Conservation (phyloP, 1,140 invertebrate genomes). For the Drosophila nannoptera region DNA sequence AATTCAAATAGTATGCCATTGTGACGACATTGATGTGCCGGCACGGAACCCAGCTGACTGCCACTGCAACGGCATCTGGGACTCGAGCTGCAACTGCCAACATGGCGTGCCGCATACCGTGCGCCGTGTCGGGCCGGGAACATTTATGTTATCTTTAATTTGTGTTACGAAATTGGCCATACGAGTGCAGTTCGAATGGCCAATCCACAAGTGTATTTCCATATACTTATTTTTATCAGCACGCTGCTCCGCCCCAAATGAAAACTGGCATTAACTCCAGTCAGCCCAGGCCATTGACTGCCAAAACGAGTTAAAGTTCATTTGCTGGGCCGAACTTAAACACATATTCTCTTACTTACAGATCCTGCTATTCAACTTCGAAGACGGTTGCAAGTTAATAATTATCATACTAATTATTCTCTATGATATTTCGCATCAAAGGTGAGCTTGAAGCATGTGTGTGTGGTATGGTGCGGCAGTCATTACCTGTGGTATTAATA, state of each 20-base stretch:
- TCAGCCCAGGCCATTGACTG: conserved; percentile 13
- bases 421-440: no score
- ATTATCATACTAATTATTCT: no score
- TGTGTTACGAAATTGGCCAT: conserved; percentile 70
- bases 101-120: conserved; percentile 42
- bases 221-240: conserved; percentile 50
- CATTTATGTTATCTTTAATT: conserved; percentile 77
- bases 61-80: conserved; percentile 15
- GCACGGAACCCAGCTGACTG: conserved; percentile 58
- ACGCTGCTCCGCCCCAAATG: conserved; percentile 31
- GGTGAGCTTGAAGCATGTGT: no score
- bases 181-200: conserved; percentile 67
- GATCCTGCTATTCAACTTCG: no score
- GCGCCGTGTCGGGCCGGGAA: conserved; percentile 49
- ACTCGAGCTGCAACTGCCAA: conserved; percentile 16
- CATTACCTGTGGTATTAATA: no score
- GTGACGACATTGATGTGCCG: conserved; percentile 69
- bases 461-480: no score
- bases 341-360: no score
- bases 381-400: no score
- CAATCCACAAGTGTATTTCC: conserved; percentile 65
- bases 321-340: no score
- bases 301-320: neutral
- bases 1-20: conserved; percentile 74
- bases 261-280: conserved; percentile 38